phyloP scores from a whole-genome alignment of 2,113 vertebrate genomes.

The Proterorhinus semilunaris region DNA sequence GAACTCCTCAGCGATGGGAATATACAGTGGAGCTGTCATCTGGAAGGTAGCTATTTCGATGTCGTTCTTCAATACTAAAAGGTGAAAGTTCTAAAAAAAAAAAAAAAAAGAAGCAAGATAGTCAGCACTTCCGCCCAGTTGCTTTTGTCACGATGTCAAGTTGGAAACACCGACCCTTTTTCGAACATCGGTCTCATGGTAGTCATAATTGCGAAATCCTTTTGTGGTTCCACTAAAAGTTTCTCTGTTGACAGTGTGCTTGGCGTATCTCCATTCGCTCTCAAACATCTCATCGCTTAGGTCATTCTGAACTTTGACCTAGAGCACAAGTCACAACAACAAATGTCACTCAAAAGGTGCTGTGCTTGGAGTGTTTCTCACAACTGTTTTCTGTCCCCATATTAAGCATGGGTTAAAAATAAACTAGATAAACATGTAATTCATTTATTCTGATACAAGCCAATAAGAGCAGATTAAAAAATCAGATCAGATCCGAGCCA shows the following conservation, averaged over 20 bases:
- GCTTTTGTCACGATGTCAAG: not conserved
- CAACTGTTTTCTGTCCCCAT: too few relatives aligned
- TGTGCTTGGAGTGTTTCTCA: not conserved
- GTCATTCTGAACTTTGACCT: constrained; percentile 85
- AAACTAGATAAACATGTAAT: too few relatives aligned
- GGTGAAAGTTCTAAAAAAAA: constrained; percentile 66
- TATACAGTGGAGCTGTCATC: constrained; percentile 79
- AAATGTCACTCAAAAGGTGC: not conserved
- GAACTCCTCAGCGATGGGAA: constrained; percentile 82
- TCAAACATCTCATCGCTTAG: constrained; percentile 83
- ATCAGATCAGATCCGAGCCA: too few relatives aligned
- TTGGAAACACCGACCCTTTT: constrained; percentile 31
- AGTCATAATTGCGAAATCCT: constrained; percentile 49
- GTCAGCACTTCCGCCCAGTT: not conserved
- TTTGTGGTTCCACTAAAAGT: constrained; percentile 35
- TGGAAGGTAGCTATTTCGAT: constrained; percentile 88
- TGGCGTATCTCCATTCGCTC: constrained; percentile 85
- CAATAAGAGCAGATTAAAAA: too few relatives aligned
- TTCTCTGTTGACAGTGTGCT: constrained; percentile 39
- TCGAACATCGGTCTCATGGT: constrained; percentile 10
- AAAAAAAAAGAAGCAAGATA: not conserved
- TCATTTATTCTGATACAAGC: too few relatives aligned
- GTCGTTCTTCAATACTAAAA: constrained; percentile 81
- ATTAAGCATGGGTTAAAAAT: too few relatives aligned
- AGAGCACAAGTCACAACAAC: not conserved